phyloP scores from a whole-genome alignment of 2,113 vertebrate genomes.

The Lamprotornis superbus region DNA sequence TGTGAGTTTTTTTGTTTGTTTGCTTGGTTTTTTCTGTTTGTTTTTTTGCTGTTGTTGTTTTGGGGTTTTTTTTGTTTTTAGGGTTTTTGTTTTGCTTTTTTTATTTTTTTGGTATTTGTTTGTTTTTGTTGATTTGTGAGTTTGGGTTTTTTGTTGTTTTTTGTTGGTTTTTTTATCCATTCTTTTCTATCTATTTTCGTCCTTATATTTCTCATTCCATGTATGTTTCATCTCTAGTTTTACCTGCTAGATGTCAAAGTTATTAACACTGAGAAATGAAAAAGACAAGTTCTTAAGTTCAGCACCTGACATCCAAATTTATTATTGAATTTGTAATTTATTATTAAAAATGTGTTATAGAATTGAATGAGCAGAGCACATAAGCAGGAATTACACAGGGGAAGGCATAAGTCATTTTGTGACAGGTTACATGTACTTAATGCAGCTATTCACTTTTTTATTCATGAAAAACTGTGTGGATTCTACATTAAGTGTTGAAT shows the following conservation, averaged over 20 bases:
- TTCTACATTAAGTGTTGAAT: constrained; percentile 59
- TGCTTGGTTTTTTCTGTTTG: neutral
- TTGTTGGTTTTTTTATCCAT: no score
- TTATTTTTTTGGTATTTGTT: neutral
- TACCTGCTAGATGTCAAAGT: neutral
- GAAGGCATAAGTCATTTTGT: constrained; percentile 54
- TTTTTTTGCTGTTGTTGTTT: no score
- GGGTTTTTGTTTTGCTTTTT: neutral
- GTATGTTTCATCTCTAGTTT: neutral
- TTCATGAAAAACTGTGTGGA: constrained; percentile 47
- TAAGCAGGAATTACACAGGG: constrained; percentile 24
- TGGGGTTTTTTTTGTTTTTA: neutral
- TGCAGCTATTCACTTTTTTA: constrained; percentile 64
- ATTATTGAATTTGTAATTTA: constrained; percentile 63
- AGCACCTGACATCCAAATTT: constrained; percentile 18
- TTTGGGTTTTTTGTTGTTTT: neutral
- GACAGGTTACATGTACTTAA: constrained; percentile 63
- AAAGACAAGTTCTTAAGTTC: neutral
- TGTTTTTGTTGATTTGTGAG: neutral
- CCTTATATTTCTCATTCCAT: neutral
- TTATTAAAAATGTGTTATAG: constrained; percentile 68
- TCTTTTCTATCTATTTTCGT: neutral
- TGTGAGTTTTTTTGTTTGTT: no score
- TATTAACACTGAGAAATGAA: neutral
- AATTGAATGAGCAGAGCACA: constrained; percentile 43